Percentiles rank a stretch among this genome's conserved stretches.
These are phyloP conservation scores for Aphaenogaster floridana DNA, from an alignment of 1,140 invertebrate genomes.

Conservation along the genomic window DNA sequence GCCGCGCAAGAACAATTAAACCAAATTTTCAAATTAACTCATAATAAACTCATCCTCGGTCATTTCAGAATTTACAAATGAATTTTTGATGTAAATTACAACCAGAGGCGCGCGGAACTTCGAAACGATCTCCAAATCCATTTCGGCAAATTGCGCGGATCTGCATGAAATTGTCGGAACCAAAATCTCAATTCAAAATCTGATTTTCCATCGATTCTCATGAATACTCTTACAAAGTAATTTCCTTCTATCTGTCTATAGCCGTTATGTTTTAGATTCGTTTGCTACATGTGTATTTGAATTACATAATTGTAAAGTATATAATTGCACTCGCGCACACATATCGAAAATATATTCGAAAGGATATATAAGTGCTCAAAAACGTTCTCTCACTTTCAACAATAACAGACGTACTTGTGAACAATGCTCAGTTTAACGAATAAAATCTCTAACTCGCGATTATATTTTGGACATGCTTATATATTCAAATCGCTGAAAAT, in stretches of 20 bases:
- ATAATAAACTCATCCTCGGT: background rate
- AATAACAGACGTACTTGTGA: too few species aligned
- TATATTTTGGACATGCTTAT: too few species aligned
- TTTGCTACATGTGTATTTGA: background rate
- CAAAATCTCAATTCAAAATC: background rate
- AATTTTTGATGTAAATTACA: background rate
- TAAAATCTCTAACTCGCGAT: too few species aligned
- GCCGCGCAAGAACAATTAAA: slow-evolving; percentile 7
- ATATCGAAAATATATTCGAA: background rate
- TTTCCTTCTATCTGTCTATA: background rate
- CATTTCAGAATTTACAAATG: slow-evolving; percentile 13
- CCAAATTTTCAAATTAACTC: background rate
- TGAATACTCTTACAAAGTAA: background rate
- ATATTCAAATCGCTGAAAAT: too few species aligned
- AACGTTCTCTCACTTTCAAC: too few species aligned
- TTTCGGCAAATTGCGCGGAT: slow-evolving; percentile 1
- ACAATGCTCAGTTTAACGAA: too few species aligned
- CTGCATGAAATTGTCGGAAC: background rate
- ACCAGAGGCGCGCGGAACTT: background rate
- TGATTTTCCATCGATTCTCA: background rate
- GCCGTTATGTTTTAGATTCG: background rate
- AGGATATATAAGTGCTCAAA: too few species aligned
- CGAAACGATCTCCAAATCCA: background rate
- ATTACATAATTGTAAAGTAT: background rate
- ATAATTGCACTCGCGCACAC: background rate